Evolutionary conservation across 2,797 vertebrate species (phyloP), one percentile per base, ranked within the genome.

Genomic region (Catostomus latipinnis): DNA sequence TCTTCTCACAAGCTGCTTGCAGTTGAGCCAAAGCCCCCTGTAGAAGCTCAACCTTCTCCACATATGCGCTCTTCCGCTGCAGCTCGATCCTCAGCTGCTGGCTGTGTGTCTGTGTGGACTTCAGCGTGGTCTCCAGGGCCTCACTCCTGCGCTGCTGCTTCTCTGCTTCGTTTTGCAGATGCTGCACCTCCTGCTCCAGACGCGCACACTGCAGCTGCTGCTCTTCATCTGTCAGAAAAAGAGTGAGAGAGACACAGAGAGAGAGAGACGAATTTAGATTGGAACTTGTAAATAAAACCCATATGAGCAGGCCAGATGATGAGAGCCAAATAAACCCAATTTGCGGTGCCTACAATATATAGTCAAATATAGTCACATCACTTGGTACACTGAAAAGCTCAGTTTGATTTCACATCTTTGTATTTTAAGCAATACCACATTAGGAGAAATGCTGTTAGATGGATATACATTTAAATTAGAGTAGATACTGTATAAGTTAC

Each of bases 1-100:
- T 91, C 91, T 99, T 99, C 89, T 99, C 96, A 0, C 98, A 99
- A 62, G 97, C 96, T 0, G 96, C 95, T 91, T 99, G 98, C 56
- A 99, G 95, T 92, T 99, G 98, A 67, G 94, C 95, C 65, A 99
- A 91, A 0, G 97, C 98, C 22, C 97, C 96, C 92, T 99, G 98
- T 78, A 99, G 93, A 83, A 96, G 87, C 89, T 98, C 97, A 82
- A 99, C 98, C 86, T 96, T 97, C 88, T 98, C 96, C 76, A 99
- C 97, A 0, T 99, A 99, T 0, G 96, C 97, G 71, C 93, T 93
- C 82, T 99, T 99, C 90, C 95, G 96, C 74, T 95, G 91, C 67
- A 99, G 86, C 91, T 99, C 98, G 0, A 95, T 95, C 88, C 97
- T 96, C 0, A 96, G 94, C 78, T 96, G 95, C 2, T 95, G 95